Percentiles rank a stretch among this genome's conserved stretches.
Conservation (phyloP, 1,140 invertebrate species). For the Drosophila repletoides region DNA sequence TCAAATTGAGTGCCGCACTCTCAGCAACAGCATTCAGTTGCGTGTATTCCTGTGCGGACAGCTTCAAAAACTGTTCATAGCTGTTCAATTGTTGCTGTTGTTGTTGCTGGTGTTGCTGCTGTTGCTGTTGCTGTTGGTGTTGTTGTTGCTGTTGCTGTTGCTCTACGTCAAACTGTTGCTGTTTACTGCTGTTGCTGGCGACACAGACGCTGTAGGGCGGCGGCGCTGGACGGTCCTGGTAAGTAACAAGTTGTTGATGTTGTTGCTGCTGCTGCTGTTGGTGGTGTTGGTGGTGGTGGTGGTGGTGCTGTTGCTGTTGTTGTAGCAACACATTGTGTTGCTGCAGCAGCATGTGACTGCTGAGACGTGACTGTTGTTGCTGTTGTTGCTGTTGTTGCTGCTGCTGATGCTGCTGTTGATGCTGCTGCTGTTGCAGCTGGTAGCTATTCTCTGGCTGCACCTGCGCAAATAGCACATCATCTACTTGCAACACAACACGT, state of each 20-base stretch:
- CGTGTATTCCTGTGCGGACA: conserved; percentile 63
- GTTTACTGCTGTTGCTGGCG: conserved; percentile 16
- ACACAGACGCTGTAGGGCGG: conserved; percentile 41
- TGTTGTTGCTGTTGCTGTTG: conserved; percentile 16
- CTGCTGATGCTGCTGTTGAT: conserved; percentile 28
- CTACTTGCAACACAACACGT: conserved; percentile 42
- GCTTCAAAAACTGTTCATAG: conserved; percentile 74
- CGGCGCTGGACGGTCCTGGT: conserved; percentile 57
- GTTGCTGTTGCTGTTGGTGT: conserved; percentile 11
- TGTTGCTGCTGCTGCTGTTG: conserved; percentile 27
- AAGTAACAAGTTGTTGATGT: conserved; percentile 41
- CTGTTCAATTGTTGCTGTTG: conserved; percentile 49
- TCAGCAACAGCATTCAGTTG: conserved; percentile 37
- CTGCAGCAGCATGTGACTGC: conserved; percentile 25
- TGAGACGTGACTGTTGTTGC: conserved; percentile 41
- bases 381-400: conserved; percentile 33
- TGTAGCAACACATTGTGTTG: too few relatives aligned
- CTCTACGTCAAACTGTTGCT: conserved; percentile 34
- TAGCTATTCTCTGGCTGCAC: conserved; percentile 41
- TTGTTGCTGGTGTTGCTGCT: conserved; percentile 27
- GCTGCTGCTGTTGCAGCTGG: conserved; percentile 38
- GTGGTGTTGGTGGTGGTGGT: conserved; percentile 15
- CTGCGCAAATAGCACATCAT: conserved; percentile 49
- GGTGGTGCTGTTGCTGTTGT: conserved; percentile 15
- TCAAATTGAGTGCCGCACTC: conserved; percentile 61